Percentiles rank a stretch among this genome's conserved stretches.
These are phyloP conservation scores for Pseudopleuronectes americanus DNA, from an alignment of 2,797 vertebrate genomes.

Conservation along the genomic window DNA sequence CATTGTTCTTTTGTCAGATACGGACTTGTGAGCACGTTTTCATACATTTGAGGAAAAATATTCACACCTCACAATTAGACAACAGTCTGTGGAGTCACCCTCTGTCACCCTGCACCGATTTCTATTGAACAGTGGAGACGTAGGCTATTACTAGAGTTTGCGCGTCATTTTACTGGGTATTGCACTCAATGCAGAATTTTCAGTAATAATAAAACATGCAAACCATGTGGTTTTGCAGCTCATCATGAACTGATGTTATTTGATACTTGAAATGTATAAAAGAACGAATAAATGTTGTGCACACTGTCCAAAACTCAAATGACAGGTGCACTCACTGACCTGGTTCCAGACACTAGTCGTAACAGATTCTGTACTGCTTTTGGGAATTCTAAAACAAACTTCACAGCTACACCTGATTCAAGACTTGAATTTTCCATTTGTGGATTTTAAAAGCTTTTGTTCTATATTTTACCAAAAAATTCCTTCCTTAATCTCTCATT, in stretches of 20 bases:
- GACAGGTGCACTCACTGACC: constrained; percentile 48
- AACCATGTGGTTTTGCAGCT: not conserved
- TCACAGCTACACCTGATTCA: not conserved
- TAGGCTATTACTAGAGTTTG: too few species aligned
- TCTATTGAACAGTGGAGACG: too few species aligned
- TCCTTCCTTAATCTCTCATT: not conserved
- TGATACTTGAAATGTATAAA: constrained; percentile 11
- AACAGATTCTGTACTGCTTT: constrained; percentile 27
- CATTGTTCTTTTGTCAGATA: not conserved
- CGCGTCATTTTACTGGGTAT: too few species aligned
- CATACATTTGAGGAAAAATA: not conserved
- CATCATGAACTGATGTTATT: constrained; percentile 7
- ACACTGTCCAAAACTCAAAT: not conserved
- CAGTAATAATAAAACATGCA: too few species aligned
- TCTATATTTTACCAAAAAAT: not conserved
- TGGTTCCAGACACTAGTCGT: constrained; percentile 36
- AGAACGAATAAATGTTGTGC: not conserved
- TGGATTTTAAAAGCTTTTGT: not conserved
- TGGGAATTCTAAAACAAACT: not conserved
- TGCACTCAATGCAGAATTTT: too few species aligned
- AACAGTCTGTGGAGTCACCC: not conserved
- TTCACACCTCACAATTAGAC: not conserved
- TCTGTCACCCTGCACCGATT: too few species aligned
- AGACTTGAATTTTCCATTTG: not conserved
- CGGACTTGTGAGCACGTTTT: too few species aligned